These are phyloP conservation scores for Eufriesea mexicana DNA, from an alignment of 1,140 invertebrate genomes.

Conservation along the genomic window DNA sequence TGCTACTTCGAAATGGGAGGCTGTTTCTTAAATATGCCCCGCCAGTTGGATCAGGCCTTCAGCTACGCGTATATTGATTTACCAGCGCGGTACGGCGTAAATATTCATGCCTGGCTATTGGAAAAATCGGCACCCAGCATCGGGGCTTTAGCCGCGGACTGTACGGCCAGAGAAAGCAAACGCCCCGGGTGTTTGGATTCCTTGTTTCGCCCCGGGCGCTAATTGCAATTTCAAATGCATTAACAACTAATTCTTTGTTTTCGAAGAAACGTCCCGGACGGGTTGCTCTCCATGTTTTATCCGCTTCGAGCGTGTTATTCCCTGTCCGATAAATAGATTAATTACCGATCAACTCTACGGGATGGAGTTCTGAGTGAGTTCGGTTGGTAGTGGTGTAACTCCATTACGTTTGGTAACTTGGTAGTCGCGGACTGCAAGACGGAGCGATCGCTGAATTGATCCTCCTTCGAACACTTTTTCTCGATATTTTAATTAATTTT, in stretches of 20 bases:
- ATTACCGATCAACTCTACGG: neutral
- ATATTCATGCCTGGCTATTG: slow-evolving; percentile 78
- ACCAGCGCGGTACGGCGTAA: slow-evolving; percentile 69
- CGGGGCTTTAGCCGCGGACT: slow-evolving; percentile 27
- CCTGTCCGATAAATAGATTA: neutral
- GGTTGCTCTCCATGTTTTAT: neutral
- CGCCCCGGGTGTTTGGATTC: neutral
- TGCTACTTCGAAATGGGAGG: neutral
- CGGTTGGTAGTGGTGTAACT: neutral
- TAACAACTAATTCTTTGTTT: slow-evolving; percentile 20
- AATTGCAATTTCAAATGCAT: slow-evolving; percentile 52
- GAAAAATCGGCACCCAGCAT: slow-evolving; percentile 69
- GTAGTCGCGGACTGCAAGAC: too few relatives aligned
- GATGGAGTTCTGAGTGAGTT: neutral
- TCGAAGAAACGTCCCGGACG: neutral
- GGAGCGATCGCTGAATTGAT: too few relatives aligned
- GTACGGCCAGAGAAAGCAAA: slow-evolving; percentile 6
- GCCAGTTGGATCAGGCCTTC: slow-evolving; percentile 37
- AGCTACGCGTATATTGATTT: slow-evolving; percentile 74
- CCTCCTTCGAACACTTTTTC: too few relatives aligned
- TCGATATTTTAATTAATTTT: too few relatives aligned
- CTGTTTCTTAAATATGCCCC: slow-evolving; percentile 27
- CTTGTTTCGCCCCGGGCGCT: slow-evolving; percentile 25
- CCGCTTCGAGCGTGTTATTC: neutral
- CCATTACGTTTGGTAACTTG: too few relatives aligned